These are phyloP conservation scores for Dorcus parallelipipedus DNA, from an alignment of 2,888 invertebrate species.

Conservation along the genomic window DNA sequence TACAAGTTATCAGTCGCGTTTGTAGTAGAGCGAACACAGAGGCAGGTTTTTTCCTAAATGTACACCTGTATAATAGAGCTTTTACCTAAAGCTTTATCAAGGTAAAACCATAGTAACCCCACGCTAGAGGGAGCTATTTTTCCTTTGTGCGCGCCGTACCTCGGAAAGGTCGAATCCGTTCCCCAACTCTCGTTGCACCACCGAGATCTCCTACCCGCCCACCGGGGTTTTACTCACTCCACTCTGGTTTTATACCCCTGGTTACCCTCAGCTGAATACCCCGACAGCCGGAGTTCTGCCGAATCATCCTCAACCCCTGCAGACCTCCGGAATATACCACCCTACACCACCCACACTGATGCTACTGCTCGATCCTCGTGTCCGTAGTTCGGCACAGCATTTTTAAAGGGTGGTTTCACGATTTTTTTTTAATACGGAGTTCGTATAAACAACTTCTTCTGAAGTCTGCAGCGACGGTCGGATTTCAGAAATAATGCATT, in stretches of 20 bases:
- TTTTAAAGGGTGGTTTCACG: slow-evolving; percentile 29
- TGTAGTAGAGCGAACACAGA: slow-evolving; percentile 1
- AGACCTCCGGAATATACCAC: slow-evolving; percentile 44
- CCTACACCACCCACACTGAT: slow-evolving; percentile 32
- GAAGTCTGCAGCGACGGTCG: too few relatives aligned
- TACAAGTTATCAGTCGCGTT: slow-evolving; percentile 7
- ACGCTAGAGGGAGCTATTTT: slow-evolving; percentile 33
- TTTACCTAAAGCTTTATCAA: slow-evolving; percentile 28
- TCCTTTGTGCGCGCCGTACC: slow-evolving; percentile 31
- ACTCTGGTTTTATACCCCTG: slow-evolving; percentile 42
- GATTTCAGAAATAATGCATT: too few relatives aligned
- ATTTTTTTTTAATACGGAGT: too few relatives aligned
- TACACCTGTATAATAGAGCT: slow-evolving; percentile 26
- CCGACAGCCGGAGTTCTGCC: slow-evolving; percentile 46
- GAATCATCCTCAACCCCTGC: slow-evolving; percentile 48
- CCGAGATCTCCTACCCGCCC: slow-evolving; percentile 26
- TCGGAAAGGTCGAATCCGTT: slow-evolving; percentile 34
- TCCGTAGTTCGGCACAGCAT: slow-evolving; percentile 35
- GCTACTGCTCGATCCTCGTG: slow-evolving; percentile 33
- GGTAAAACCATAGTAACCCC: slow-evolving; percentile 37
- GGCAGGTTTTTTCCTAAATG: slow-evolving; percentile 13
- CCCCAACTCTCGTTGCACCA: slow-evolving; percentile 30
- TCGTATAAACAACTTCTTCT: too few relatives aligned
- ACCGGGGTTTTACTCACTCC: slow-evolving; percentile 15
- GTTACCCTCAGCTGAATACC: slow-evolving; percentile 43